Evolutionary conservation across 2,888 invertebrate species (phyloP).

Genomic region (Drosophila gaucha): DNA sequence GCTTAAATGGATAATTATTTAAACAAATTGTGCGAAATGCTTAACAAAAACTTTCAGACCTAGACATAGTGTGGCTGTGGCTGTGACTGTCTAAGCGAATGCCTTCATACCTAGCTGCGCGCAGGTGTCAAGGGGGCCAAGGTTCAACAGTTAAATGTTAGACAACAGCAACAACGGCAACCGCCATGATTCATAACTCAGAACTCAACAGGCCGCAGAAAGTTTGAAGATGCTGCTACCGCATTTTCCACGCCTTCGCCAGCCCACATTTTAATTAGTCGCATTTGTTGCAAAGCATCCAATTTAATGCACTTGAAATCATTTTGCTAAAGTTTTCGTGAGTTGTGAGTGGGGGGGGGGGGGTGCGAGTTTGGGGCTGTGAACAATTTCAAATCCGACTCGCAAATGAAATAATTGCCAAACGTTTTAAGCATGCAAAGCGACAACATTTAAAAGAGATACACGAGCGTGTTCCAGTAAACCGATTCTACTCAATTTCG

Average conservation of each 20-base stretch:
- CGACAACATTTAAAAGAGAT: conserved; percentile 38
- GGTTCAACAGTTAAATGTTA: conserved; percentile 40
- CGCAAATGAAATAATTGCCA: conserved; percentile 74
- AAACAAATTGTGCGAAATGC: conserved; percentile 72
- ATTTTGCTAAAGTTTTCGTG: conserved; percentile 61
- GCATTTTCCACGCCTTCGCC: conserved; percentile 43
- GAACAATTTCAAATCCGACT: conserved; percentile 30
- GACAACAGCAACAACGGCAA: conserved; percentile 18
- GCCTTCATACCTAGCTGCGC: conserved; percentile 1
- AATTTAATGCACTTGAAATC: conserved; percentile 79
- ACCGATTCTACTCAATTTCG: neutral
- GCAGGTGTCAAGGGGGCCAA: conserved; percentile 18
- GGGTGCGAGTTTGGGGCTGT: neutral
- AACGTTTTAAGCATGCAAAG: conserved; percentile 74
- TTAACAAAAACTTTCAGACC: conserved; percentile 47
- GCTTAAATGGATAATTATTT: conserved; percentile 75
- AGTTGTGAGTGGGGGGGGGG: conserved; percentile 26
- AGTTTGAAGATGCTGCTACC: conserved; percentile 48
- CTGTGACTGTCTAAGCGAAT: conserved; percentile 44
- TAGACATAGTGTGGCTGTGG: conserved; percentile 27
- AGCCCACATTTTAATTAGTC: conserved; percentile 73
- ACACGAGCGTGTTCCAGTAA: conserved; percentile 13
- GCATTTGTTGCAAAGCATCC: conserved; percentile 76
- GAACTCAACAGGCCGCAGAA: conserved; percentile 60
- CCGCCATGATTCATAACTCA: conserved; percentile 52